Evolutionary conservation across 2,888 invertebrate genomes (phyloP).

Genomic region (Sphaerophoria rueppellii): DNA sequence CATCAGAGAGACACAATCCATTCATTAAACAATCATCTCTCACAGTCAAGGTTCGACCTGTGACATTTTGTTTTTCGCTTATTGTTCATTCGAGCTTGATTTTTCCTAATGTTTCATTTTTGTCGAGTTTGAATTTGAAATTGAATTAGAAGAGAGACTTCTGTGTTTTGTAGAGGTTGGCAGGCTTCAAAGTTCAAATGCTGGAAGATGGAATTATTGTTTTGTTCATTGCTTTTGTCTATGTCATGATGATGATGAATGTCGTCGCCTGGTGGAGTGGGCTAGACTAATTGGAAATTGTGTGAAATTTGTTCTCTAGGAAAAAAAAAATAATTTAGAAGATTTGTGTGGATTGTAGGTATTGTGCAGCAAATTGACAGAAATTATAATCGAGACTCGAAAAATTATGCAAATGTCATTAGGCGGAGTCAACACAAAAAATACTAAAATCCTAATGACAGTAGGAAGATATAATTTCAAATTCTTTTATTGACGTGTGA

Average conservation of each 20-base stretch:
- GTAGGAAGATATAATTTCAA: too few species aligned
- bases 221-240: background rate
- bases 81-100: constrained; percentile 18
- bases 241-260: background rate
- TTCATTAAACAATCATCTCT: constrained; percentile 26
- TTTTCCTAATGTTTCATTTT: constrained; percentile 38
- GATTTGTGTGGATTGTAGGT: too few species aligned
- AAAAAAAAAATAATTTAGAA: too few species aligned
- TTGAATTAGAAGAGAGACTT: background rate
- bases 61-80: constrained; percentile 23
- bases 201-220: background rate
- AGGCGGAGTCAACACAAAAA: too few species aligned
- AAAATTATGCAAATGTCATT: too few species aligned
- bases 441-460: too few species aligned
- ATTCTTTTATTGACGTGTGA: too few species aligned
- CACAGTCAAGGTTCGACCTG: constrained; percentile 45
- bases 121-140: constrained; percentile 39
- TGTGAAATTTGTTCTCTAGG: too few species aligned
- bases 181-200: constrained; percentile 22
- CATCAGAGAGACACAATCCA: background rate
- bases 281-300: background rate
- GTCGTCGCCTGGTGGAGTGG: background rate
- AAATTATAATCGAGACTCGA: too few species aligned
- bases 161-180: background rate
- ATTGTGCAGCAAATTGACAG: too few species aligned